Percentiles rank a stretch among this genome's conserved stretches.
These are phyloP conservation scores for Diglossa cyanea DNA, from an alignment of 2,797 vertebrate genomes.

Conservation along the genomic window DNA sequence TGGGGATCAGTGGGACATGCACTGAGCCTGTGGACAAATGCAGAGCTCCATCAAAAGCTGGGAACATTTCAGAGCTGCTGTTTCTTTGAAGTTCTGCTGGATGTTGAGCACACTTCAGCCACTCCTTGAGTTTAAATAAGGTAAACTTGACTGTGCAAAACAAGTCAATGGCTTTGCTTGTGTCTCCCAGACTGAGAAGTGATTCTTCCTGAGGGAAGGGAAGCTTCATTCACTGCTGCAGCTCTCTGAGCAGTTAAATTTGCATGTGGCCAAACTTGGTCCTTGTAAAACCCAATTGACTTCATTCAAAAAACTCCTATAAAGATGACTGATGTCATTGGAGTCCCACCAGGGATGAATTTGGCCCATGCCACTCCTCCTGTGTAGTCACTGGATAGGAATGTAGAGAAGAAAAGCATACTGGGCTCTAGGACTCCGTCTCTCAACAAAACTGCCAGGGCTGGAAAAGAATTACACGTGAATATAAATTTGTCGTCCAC, in stretches of 20 bases:
- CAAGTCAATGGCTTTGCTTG: not conserved
- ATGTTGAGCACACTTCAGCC: not conserved
- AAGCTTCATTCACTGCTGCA: not conserved
- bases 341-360: constrained; percentile 55
- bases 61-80: not conserved
- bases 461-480: constrained; percentile 19
- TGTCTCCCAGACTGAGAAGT: not conserved
- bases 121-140: constrained; percentile 5
- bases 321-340: constrained; percentile 66
- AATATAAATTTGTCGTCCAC: constrained; percentile 17
- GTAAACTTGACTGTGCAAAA: not conserved
- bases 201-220: not conserved
- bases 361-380: constrained; percentile 50
- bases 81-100: not conserved
- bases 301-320: constrained; percentile 52
- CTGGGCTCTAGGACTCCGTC: constrained; percentile 38
- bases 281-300: constrained; percentile 39
- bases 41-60: not conserved
- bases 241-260: constrained; percentile 15
- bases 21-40: not conserved
- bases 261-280: constrained; percentile 7
- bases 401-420: constrained; percentile 52
- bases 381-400: constrained; percentile 60
- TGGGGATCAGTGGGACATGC: not conserved
- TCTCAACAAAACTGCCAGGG: constrained; percentile 39